These are phyloP conservation scores for Goniozus legneri DNA, from an alignment of 1,140 invertebrate species.

Conservation along the genomic window DNA sequence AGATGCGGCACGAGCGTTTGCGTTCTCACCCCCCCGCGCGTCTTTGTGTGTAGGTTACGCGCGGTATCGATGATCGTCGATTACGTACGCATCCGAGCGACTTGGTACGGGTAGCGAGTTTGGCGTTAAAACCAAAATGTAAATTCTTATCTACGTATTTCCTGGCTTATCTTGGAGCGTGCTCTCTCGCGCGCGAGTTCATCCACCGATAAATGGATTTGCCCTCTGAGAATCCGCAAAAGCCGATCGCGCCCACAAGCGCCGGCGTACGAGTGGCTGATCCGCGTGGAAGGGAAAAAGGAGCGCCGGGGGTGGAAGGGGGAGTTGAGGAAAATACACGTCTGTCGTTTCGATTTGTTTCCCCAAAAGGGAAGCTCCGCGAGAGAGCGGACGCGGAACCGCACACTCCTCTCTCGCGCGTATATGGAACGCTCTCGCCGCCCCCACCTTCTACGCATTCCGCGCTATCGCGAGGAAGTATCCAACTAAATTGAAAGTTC, in stretches of 20 bases:
- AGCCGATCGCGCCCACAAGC: background rate
- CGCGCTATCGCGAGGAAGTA: constrained; percentile 26
- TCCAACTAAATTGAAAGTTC: constrained; percentile 51
- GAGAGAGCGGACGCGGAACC: background rate
- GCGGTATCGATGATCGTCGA: no score
- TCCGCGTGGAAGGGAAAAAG: background rate
- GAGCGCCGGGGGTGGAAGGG: background rate
- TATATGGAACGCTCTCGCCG: no score
- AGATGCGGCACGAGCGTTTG: no score
- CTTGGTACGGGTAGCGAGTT: background rate
- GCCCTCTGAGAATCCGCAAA: background rate
- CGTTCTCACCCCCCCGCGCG: no score
- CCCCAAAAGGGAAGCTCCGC: constrained; percentile 3
- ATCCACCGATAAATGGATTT: background rate
- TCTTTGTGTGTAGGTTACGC: no score
- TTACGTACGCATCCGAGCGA: no score
- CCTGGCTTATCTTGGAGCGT: no score
- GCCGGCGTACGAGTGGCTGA: background rate
- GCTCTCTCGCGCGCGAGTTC: no score
- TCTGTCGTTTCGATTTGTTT: constrained; percentile 26
- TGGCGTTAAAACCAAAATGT: background rate
- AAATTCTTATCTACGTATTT: background rate
- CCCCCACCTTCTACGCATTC: constrained; percentile 21
- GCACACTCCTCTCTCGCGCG: background rate
- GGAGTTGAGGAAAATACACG: background rate